A percentile compares a stretch with the other conserved stretches of the same genome.
These are phyloP conservation scores for Polietes domitor DNA, from an alignment of 2,888 invertebrate species.

Conservation along the genomic window DNA sequence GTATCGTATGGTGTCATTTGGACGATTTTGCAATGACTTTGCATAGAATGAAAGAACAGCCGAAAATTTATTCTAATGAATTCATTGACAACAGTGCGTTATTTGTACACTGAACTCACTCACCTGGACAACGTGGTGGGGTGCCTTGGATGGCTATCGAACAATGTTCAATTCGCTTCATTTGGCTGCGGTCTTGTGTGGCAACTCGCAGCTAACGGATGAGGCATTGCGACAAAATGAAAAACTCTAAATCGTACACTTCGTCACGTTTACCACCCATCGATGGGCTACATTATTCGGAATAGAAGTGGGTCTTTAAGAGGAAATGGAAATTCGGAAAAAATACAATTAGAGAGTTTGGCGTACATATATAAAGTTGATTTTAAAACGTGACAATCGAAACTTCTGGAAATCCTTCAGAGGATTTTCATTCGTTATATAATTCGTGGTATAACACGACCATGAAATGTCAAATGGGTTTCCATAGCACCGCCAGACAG, in stretches of 20 bases:
- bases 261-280: neutral
- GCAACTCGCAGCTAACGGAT: neutral
- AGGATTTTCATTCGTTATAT: too few relatives aligned
- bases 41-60: neutral
- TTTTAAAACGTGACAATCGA: too few relatives aligned
- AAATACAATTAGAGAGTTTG: too few relatives aligned
- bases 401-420: too few relatives aligned
- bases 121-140: neutral
- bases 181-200: neutral
- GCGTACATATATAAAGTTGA: too few relatives aligned
- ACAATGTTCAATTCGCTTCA: neutral
- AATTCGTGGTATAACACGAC: too few relatives aligned
- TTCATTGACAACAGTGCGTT: conserved; percentile 51
- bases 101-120: conserved; percentile 64
- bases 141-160: neutral
- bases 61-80: conserved; percentile 63
- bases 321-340: too few relatives aligned
- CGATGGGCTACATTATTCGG: too few relatives aligned
- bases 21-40: conserved; percentile 57
- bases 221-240: neutral
- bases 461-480: too few relatives aligned
- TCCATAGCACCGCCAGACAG: too few relatives aligned
- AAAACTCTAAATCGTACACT: neutral
- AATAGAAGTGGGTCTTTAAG: too few relatives aligned
- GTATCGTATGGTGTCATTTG: too few relatives aligned